These are phyloP conservation scores for Aleiodes leptofemur DNA, from an alignment of 2,888 invertebrate species.

Conservation along the genomic window DNA sequence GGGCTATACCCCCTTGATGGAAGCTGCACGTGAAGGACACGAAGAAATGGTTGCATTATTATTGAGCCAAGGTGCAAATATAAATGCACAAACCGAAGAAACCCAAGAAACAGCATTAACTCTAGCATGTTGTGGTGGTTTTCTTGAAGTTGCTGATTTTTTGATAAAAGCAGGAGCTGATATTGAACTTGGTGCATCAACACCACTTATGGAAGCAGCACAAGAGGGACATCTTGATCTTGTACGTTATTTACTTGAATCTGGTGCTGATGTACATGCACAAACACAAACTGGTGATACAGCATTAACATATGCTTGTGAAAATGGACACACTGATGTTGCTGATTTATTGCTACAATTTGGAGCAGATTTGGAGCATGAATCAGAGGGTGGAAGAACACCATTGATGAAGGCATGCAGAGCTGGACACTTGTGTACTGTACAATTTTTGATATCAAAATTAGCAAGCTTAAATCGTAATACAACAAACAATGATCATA, in stretches of 20 bases:
- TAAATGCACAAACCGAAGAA: slow-evolving; percentile 99
- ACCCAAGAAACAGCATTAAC: slow-evolving; percentile 98
- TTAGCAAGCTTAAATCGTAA: slow-evolving; percentile 90
- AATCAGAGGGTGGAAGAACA: slow-evolving; percentile 97
- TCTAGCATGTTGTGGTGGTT: slow-evolving; percentile 95
- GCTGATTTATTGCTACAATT: slow-evolving; percentile 93
- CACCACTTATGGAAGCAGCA: slow-evolving; percentile 98
- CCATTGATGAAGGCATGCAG: slow-evolving; percentile 99
- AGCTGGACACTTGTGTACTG: slow-evolving; percentile 96
- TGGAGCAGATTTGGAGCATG: slow-evolving; percentile 95
- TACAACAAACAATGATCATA: slow-evolving; percentile 97
- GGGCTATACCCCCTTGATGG: slow-evolving; percentile 99
- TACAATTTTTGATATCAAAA: slow-evolving; percentile 95
- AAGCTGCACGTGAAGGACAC: slow-evolving; percentile 98
- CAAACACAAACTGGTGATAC: slow-evolving; percentile 97
- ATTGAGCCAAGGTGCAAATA: slow-evolving; percentile 94
- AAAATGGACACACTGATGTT: slow-evolving; percentile 99
- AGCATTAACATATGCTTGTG: slow-evolving; percentile 97
- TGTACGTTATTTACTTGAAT: slow-evolving; percentile 89
- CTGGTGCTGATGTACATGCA: slow-evolving; percentile 93
- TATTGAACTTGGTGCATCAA: slow-evolving; percentile 95
- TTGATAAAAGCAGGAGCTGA: slow-evolving; percentile 96
- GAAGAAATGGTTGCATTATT: slow-evolving; percentile 98
- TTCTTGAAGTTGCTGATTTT: slow-evolving; percentile 96
- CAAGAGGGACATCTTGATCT: slow-evolving; percentile 98